A percentile compares a stretch with the other conserved stretches of the same genome.
Conservation (phyloP, 92 coral and sea anemone species). For the Heliopora coerulea region DNA sequence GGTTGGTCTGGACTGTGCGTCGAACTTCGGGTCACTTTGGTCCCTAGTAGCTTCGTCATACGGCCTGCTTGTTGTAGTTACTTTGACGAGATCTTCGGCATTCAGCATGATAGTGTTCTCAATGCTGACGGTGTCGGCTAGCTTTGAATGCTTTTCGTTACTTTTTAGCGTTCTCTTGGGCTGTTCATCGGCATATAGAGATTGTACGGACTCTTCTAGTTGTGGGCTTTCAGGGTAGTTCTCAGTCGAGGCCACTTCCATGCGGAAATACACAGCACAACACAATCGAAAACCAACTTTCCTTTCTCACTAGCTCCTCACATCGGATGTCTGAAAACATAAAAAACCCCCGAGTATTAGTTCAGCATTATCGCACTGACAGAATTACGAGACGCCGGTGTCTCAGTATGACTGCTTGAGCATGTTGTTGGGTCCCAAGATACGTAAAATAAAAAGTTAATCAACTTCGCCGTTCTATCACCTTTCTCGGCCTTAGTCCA, state of each 20-base stretch:
- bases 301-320: conserved; percentile 7
- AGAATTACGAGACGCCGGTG: too few species aligned
- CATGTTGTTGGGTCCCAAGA: too few species aligned
- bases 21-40: conserved; percentile 5
- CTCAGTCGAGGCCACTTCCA: conserved; percentile 79
- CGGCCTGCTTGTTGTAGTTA: conserved; percentile 44
- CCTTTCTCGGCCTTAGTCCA: not conserved
- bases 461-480: not conserved
- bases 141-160: conserved; percentile 61
- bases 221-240: conserved; percentile 93
- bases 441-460: too few species aligned
- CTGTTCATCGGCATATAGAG: conserved; percentile 77
- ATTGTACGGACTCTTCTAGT: conserved; percentile 92
- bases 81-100: conserved; percentile 91
- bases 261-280: conserved; percentile 27
- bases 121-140: conserved; percentile 92
- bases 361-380: conserved; percentile 27
- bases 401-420: too few species aligned
- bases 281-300: conserved; percentile 19
- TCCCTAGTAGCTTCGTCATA: not conserved
- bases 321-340: conserved; percentile 38
- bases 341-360: conserved; percentile 17
- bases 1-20: conserved; percentile 8
- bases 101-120: conserved; percentile 89
- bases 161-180: conserved; percentile 62